Evolutionary conservation across 2,797 vertebrate species (phyloP), one percentile per base, ranked within the genome.

Genomic region (Craterocephalus amniculus): DNA sequence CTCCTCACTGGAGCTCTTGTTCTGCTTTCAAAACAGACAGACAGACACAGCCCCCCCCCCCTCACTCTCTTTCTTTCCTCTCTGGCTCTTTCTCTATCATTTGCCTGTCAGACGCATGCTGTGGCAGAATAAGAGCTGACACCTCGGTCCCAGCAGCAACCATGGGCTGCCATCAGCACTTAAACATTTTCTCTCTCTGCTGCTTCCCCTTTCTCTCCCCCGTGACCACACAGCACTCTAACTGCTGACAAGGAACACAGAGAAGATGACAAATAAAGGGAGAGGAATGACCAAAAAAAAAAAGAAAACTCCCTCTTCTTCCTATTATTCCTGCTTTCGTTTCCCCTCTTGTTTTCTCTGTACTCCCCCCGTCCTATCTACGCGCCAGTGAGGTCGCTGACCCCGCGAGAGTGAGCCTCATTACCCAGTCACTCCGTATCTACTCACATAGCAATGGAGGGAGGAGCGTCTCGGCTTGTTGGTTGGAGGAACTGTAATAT

Each of bases 361-460:
- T 58, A 24, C 24, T 22, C 62, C 24, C 22, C 48, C 22, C 58
- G 24, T 49, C 63, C 67, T 57, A 45, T 79, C 78, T 75, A 65
- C 58, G 51, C 74, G 64, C 61, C 67, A 20, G 72, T 71, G 85
- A 84, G 92, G 90, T 92, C 87, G 34, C 62, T 79, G 90, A 93
- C 91, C 91, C 73, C 9, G 38, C 86, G 77, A 79, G 88, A 91
- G 84, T 69, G 84, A 86, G 87, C 89, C 90, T 92, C 90, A 93
- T 93, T 93, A 92, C 84, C 77, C 81, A 91, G 87, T 91, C 86
- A 85, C 83, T 88, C 80, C 78, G 72, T 86, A 89, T 88, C 81
- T 80, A 75, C 80, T 89, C 84, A 79, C 57, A 65, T 68, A 67
- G 63, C 59, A 35, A 49, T 54, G 24, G 18, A 38, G 63, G 63